Base-by-base conservation (phyloP, 1,140 invertebrate genomes). In the Arion vulgaris region DNA sequence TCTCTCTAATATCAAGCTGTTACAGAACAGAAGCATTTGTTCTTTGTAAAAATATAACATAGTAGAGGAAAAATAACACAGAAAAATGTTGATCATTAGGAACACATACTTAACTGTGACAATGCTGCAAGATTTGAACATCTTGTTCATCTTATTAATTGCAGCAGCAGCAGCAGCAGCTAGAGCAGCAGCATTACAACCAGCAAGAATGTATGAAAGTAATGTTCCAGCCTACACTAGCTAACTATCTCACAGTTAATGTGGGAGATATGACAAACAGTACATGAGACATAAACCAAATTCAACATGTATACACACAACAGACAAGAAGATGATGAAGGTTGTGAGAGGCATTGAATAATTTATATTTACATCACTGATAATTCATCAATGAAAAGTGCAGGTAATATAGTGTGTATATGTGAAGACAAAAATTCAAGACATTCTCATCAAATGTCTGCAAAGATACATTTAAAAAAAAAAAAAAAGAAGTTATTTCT, bases 281-380 rank as follows among this genome's bases (percentile, higher is more conserved):
- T n/a, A 19, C 41, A 5, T 45, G 53, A 19, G 53, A 57, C 53
- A 23, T 23, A 57, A 19, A 57, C 53, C 9, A 57, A 45, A 45
- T 45, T 45, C 41, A 45, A 45, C 41, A 45, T 45, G 23, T 23
- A 19, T 57, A 57, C 5, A n/a, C 45, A 49, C 45, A 19, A 57
- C 53, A 57, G 53, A 57, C 4, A 9, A 57, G 15, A 7, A 45
- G 41, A 45, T n/a, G n/a, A n/a, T n/a, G n/a, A n/a, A n/a, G n/a
- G n/a, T 49, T 9, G 19, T 49, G 45, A 49, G 15, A 5, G 26
- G 62, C 62, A 34, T 66, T 66, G n/a, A 66, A 66, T 66, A 66
- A 66, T 32, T 66, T 66, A 66, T 66, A 66, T 66, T 66, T 66
- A 66, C 62, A 66, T 32, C 28, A 66, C 28, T 28, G n/a, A 32